Evolutionary conservation across 2,888 invertebrate species (phyloP).

Genomic region (Bedellia somnulentella): DNA sequence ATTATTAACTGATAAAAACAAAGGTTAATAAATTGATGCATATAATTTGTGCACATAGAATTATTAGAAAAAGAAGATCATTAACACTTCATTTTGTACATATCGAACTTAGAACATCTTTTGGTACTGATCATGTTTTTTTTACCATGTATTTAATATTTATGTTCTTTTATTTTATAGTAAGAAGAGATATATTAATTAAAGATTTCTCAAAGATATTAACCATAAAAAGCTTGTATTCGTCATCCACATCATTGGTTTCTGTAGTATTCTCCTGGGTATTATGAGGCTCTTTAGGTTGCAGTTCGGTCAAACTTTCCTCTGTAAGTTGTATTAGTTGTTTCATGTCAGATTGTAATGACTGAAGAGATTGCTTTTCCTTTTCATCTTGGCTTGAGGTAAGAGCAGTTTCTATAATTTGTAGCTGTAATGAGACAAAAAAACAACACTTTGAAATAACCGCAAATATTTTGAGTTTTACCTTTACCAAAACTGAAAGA

Average conservation of each 20-base stretch:
- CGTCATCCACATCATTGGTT: conserved; percentile 38
- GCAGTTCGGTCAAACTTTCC: conserved; percentile 52
- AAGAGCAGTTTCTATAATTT: conserved; percentile 65
- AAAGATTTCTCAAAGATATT: no score
- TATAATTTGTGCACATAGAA: no score
- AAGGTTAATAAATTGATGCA: no score
- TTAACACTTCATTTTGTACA: no score
- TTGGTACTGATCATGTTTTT: background rate
- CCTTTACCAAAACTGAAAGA: no score
- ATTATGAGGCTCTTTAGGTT: conserved; percentile 11
- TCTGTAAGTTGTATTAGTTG: conserved; percentile 70
- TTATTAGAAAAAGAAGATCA: no score
- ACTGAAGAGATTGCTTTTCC: conserved; percentile 59
- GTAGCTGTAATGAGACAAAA: conserved; percentile 49
- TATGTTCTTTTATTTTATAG: no score
- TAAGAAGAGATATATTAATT: no score
- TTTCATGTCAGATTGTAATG: conserved; percentile 65
- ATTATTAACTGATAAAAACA: no score
- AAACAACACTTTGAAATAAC: no score
- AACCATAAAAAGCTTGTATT: conserved; percentile 73
- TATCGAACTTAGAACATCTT: background rate
- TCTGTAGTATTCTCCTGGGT: conserved; percentile 11
- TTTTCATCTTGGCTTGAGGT: conserved; percentile 35
- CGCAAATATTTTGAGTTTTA: no score
- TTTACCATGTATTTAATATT: background rate